Evolutionary conservation across 1,140 invertebrate species (phyloP).

Genomic region (Drosophila sucinea): DNA sequence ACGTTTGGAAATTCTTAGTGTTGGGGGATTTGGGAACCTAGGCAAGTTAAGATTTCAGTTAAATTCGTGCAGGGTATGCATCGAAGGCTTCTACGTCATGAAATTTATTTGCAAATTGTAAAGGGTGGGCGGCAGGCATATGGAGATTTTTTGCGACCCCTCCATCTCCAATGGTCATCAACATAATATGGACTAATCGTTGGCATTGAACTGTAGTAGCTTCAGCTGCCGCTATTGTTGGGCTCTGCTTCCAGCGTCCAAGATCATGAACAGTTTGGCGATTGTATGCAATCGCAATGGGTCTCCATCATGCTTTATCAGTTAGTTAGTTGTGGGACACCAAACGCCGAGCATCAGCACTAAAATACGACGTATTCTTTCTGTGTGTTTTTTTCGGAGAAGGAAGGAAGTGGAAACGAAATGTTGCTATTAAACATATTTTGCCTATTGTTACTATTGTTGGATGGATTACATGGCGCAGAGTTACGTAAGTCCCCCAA

Average conservation of each 20-base stretch:
- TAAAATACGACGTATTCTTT: slow-evolving; percentile 31
- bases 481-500: slow-evolving; percentile 54
- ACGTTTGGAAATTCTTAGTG: background rate
- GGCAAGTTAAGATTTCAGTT: background rate
- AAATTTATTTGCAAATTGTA: slow-evolving; percentile 46
- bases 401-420: slow-evolving; percentile 20
- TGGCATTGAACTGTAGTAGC: slow-evolving; percentile 54
- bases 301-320: slow-evolving; percentile 57
- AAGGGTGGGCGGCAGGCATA: slow-evolving; percentile 26
- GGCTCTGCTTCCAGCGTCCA: slow-evolving; percentile 34
- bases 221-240: slow-evolving; percentile 17
- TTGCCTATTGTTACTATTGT: slow-evolving; percentile 19
- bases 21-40: background rate
- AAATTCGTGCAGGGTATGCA: slow-evolving; percentile 24
- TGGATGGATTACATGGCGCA: slow-evolving; percentile 27
- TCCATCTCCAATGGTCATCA: slow-evolving; percentile 18
- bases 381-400: background rate
- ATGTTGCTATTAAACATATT: slow-evolving; percentile 39
- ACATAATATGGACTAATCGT: slow-evolving; percentile 37
- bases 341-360: slow-evolving; percentile 36
- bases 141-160: slow-evolving; percentile 48
- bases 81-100: slow-evolving; percentile 33
- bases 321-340: slow-evolving; percentile 53
- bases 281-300: slow-evolving; percentile 45
- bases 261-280: slow-evolving; percentile 54